These are phyloP conservation scores for Trichonephila inaurata DNA, from an alignment of 1,140 invertebrate species.

Conservation along the genomic window DNA sequence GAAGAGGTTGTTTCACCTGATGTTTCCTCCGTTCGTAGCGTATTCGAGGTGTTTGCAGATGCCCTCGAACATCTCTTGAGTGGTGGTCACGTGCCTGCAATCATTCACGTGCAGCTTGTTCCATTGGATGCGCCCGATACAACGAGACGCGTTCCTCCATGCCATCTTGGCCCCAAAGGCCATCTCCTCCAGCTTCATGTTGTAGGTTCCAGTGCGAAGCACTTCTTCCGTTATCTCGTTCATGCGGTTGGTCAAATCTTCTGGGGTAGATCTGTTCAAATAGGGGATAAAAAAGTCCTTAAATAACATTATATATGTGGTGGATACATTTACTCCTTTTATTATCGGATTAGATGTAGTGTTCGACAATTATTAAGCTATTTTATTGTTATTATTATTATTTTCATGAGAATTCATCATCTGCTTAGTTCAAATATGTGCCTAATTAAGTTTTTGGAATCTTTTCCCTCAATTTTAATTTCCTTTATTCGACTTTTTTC, in stretches of 20 bases:
- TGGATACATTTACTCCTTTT: too few relatives aligned
- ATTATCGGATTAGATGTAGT: too few relatives aligned
- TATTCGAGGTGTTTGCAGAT: slow-evolving; percentile 82
- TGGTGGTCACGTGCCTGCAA: slow-evolving; percentile 80
- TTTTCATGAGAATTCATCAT: too few relatives aligned
- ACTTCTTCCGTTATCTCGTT: slow-evolving; percentile 87
- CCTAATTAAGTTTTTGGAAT: too few relatives aligned
- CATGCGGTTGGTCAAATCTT: slow-evolving; percentile 83
- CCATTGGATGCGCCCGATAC: slow-evolving; percentile 84
- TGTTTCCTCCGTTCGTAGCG: slow-evolving; percentile 82
- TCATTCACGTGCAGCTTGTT: slow-evolving; percentile 82
- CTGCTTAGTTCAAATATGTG: too few relatives aligned
- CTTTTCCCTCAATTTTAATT: too few relatives aligned
- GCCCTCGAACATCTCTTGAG: slow-evolving; percentile 82
- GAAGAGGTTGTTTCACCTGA: slow-evolving; percentile 78
- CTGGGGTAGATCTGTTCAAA: neutral
- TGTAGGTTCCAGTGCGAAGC: slow-evolving; percentile 81
- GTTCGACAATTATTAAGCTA: too few relatives aligned
- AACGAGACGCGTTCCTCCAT: slow-evolving; percentile 83
- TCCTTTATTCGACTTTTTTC: too few relatives aligned
- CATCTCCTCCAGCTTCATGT: slow-evolving; percentile 82
- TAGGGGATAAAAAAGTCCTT: too few relatives aligned
- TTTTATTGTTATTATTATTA: too few relatives aligned
- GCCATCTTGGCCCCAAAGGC: slow-evolving; percentile 82
- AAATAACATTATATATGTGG: too few relatives aligned